Conservation (phyloP, 2,797 vertebrate species). For the Ceyx erithaca region DNA sequence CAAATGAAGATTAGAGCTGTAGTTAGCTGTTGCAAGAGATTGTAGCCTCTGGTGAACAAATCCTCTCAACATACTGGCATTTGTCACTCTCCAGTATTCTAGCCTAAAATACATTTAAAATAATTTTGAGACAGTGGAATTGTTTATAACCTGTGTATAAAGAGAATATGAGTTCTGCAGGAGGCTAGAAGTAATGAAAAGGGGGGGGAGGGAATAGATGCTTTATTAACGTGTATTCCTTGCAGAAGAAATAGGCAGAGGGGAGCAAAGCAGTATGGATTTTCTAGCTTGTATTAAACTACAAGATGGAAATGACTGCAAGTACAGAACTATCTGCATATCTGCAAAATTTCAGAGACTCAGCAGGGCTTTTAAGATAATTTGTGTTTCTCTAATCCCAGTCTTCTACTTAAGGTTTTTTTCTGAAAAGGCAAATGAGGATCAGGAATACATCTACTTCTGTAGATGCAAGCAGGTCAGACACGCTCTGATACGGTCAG, state of each 20-base stretch:
- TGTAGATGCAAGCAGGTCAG: background rate
- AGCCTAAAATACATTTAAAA: slow-evolving; percentile 20
- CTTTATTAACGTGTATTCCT: slow-evolving; percentile 17
- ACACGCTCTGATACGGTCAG: fast-evolving
- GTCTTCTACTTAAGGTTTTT: background rate
- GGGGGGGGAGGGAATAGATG: background rate
- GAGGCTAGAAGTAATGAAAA: slow-evolving; percentile 22
- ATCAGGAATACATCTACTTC: background rate
- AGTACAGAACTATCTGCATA: slow-evolving; percentile 11
- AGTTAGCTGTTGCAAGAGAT: slow-evolving; percentile 58
- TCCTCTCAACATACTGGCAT: background rate
- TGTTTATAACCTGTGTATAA: slow-evolving; percentile 1
- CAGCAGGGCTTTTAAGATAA: slow-evolving; percentile 43
- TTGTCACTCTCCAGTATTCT: slow-evolving; percentile 43
- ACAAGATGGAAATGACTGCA: slow-evolving; percentile 51
- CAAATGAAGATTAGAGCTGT: slow-evolving; percentile 69
- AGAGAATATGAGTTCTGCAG: background rate
- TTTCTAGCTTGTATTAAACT: slow-evolving; percentile 38
- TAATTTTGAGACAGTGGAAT: slow-evolving; percentile 42
- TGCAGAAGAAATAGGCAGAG: slow-evolving; percentile 21
- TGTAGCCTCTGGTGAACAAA: slow-evolving; percentile 54
- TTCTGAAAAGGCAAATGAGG: slow-evolving; percentile 11
- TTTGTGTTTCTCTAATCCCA: slow-evolving; percentile 31
- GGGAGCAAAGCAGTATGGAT: slow-evolving; percentile 49
- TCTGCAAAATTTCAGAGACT: slow-evolving; percentile 29